Conservation (phyloP, 1,140 invertebrate genomes). For the Cryptotermes secundus region DNA sequence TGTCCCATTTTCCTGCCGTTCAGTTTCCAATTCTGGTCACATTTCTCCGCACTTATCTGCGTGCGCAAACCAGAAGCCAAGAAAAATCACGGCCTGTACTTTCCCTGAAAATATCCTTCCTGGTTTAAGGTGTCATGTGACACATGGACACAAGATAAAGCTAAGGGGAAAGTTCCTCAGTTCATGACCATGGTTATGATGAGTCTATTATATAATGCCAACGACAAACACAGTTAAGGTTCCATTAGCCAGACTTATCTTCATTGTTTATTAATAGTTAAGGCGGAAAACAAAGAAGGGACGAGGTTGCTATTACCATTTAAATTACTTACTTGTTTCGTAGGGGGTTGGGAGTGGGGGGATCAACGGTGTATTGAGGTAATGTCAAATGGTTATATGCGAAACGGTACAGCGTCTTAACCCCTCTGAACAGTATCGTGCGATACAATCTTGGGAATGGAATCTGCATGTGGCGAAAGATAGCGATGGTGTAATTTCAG, state of each 20-base stretch:
- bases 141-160: too few relatives aligned
- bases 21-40: too few relatives aligned
- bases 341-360: background rate
- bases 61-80: too few relatives aligned
- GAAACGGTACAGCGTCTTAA: background rate
- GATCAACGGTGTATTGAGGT: background rate
- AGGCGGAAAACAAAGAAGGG: background rate
- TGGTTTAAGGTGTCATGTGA: too few relatives aligned
- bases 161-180: too few relatives aligned
- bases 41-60: too few relatives aligned
- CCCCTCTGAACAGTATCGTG: background rate
- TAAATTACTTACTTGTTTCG: constrained; percentile 25
- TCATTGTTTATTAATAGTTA: constrained; percentile 10
- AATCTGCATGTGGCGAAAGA: too few relatives aligned
- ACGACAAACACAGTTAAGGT: background rate
- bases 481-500: too few relatives aligned
- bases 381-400: constrained; percentile 12
- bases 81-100: too few relatives aligned
- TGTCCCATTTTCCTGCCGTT: too few relatives aligned
- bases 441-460: background rate
- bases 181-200: background rate
- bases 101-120: too few relatives aligned
- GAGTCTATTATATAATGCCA: background rate
- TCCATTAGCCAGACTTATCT: background rate
- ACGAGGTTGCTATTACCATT: constrained; percentile 6